phyloP scores from a whole-genome alignment of 2,113 vertebrate genomes.

The Hyaena hyaena region DNA sequence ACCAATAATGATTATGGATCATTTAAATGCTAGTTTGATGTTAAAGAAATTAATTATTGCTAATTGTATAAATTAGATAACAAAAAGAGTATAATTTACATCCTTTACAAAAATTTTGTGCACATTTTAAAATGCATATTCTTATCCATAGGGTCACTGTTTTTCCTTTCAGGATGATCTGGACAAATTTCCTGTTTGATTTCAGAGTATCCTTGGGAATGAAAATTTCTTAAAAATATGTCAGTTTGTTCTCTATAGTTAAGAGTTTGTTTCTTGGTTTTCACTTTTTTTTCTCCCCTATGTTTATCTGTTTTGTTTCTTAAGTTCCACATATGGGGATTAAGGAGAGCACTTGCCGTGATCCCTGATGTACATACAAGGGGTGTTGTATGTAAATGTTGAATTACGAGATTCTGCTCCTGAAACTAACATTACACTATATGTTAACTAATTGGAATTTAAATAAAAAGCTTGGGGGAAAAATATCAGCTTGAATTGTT shows the following conservation, averaged over 20 bases:
- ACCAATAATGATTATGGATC: neutral
- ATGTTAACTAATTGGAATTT: too few species aligned
- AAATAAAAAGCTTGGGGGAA: too few species aligned
- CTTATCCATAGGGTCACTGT: neutral
- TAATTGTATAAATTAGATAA: neutral
- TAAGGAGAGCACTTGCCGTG: too few species aligned
- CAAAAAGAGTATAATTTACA: neutral
- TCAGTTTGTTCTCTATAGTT: neutral
- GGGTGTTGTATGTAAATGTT: too few species aligned
- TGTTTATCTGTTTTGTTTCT: too few species aligned
- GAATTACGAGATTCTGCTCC: too few species aligned
- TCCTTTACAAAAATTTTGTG: neutral
- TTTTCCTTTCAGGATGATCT: neutral
- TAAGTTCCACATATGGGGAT: too few species aligned
- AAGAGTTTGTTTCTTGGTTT: too few species aligned
- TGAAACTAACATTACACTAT: too few species aligned
- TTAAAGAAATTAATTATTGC: neutral
- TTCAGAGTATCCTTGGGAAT: neutral
- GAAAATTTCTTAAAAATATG: neutral
- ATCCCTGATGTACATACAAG: too few species aligned
- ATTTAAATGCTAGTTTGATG: neutral
- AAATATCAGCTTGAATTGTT: neutral
- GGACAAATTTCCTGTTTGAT: neutral
- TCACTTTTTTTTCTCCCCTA: too few species aligned
- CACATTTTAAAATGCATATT: neutral